phyloP scores from a whole-genome alignment of 2,888 invertebrate genomes.

The Anticlea derivata region DNA sequence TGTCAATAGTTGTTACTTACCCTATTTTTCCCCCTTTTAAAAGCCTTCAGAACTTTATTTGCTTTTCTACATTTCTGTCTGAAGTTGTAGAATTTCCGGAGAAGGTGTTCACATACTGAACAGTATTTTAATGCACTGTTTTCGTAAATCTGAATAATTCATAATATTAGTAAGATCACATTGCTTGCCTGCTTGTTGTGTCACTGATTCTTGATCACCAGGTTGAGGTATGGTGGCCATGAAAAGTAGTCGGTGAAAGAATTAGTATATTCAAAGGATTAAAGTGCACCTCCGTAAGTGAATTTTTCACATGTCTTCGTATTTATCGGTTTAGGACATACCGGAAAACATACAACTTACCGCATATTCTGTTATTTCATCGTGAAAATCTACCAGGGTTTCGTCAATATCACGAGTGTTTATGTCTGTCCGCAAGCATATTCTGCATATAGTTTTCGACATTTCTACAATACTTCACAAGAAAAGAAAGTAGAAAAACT shows the following conservation, averaged over 20 bases:
- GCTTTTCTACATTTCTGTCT: conserved; percentile 18
- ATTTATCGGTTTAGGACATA: too few species aligned
- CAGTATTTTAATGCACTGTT: conserved; percentile 10
- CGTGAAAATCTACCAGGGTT: conserved; percentile 11
- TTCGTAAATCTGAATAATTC: conserved; percentile 8
- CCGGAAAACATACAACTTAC: conserved; percentile 10
- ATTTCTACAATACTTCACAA: background rate
- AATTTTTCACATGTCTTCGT: too few species aligned
- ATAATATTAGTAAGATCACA: too few species aligned
- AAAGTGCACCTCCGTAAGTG: too few species aligned
- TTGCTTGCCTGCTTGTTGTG: too few species aligned
- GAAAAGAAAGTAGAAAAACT: too few species aligned
- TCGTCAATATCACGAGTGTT: conserved; percentile 13
- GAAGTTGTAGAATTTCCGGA: conserved; percentile 20
- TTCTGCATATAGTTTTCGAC: conserved; percentile 15
- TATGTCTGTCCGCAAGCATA: conserved; percentile 16
- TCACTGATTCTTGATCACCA: too few species aligned
- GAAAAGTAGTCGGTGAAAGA: too few species aligned
- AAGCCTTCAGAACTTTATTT: conserved; percentile 5
- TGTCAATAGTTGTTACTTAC: background rate
- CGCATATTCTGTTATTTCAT: conserved; percentile 16
- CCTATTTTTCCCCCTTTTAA: background rate
- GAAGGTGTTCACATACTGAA: conserved; percentile 12
- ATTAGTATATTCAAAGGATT: too few species aligned
- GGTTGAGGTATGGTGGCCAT: too few species aligned